These are phyloP conservation scores for Periplaneta americana DNA, from an alignment of 1,140 invertebrate species.

Conservation along the genomic window DNA sequence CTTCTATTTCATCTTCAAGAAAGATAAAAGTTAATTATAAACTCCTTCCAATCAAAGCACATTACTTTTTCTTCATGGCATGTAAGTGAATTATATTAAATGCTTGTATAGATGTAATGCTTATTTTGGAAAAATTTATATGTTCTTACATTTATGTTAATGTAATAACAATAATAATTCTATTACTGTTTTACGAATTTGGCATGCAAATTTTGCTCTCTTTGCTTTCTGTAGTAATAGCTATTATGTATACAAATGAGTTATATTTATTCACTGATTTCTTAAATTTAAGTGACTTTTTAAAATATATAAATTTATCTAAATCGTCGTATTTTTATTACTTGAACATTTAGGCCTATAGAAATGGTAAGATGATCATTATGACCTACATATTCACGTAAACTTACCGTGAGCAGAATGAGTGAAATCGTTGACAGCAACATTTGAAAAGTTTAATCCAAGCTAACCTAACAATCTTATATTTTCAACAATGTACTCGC, in stretches of 20 bases:
- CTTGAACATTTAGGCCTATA: no score
- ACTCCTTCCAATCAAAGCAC: constrained; percentile 68
- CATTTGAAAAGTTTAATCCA: no score
- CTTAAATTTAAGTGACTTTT: not conserved
- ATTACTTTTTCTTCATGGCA: constrained; percentile 77
- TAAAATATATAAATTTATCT: not conserved
- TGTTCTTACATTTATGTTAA: not conserved
- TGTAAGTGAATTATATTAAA: constrained; percentile 37
- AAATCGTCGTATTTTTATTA: not conserved
- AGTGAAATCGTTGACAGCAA: no score
- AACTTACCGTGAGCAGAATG: no score
- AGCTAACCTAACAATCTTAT: no score
- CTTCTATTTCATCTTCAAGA: not conserved
- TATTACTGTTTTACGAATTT: not conserved
- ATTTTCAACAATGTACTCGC: no score
- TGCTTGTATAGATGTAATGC: not conserved
- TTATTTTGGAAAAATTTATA: not conserved
- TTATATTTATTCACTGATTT: not conserved
- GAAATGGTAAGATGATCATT: no score
- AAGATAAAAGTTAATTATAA: constrained; percentile 50
- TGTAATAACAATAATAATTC: not conserved
- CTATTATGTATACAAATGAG: not conserved
- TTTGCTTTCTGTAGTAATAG: not conserved
- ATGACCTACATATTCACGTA: no score
- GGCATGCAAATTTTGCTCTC: not conserved